phyloP scores from a whole-genome alignment of 2,113 vertebrate genomes.

The Rhombomys opimus region DNA sequence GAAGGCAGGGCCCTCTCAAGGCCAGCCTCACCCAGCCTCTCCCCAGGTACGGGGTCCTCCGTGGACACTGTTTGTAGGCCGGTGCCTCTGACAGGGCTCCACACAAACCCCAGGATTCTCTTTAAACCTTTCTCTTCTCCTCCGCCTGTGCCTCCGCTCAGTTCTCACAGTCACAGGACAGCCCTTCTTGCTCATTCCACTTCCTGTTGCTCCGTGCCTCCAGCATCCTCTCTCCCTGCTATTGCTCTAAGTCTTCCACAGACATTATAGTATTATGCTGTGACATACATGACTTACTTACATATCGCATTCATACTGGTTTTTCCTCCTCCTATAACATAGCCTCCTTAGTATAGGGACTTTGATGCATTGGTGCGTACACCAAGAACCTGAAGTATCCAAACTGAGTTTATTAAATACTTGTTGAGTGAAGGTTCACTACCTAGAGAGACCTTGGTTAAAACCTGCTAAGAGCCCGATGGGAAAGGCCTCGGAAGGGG shows the following conservation, averaged over 20 bases:
- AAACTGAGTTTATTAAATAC: neutral
- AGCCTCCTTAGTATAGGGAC: neutral
- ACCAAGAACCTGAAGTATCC: neutral
- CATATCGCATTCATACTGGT: neutral
- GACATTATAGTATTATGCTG: neutral
- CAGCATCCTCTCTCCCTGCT: neutral
- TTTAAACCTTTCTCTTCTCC: neutral
- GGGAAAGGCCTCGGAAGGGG: neutral
- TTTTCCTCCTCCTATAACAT: neutral
- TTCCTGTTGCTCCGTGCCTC: neutral
- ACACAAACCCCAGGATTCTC: neutral
- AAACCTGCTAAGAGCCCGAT: neutral
- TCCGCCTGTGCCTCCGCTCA: slow-evolving; percentile 10
- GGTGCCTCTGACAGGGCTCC: neutral
- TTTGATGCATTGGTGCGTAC: neutral
- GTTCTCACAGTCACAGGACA: neutral
- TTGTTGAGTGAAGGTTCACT: neutral
- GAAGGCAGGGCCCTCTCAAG: neutral
- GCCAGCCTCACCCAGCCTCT: neutral
- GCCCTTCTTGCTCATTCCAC: neutral
- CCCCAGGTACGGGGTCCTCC: neutral
- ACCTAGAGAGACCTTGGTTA: neutral
- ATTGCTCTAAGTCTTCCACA: neutral
- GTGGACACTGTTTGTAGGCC: neutral
- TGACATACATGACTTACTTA: neutral